Base-by-base conservation (phyloP, 2,797 vertebrate genomes). In the Poecilia wingei region DNA sequence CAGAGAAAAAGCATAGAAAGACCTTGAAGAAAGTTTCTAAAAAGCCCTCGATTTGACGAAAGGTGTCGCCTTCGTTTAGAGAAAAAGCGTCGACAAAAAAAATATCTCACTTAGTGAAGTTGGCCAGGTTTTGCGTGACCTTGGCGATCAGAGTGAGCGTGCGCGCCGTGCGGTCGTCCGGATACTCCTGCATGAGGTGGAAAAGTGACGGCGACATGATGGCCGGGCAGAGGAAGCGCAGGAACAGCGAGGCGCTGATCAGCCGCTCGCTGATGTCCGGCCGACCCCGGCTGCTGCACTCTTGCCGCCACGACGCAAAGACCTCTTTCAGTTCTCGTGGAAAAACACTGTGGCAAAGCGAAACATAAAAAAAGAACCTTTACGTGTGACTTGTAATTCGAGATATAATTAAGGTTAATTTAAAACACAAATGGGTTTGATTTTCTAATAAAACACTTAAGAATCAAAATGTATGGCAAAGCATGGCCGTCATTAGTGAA, bases 131-230 rank as follows among this genome's bases (percentile, higher is more conserved):
- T 92, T 99, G 98, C 0, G 98, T 99, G 86, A 99, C 98, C 95
- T 99, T 99, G 90, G 98, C 98, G 0, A 99, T 99, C 89, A 99
- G 97, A 1, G 98, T 99, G 87, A 99, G 95, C 0, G 98, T 99
- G 51, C 98, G 98, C 0, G 98, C 98, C 0, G 98, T 99, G 91
- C 98, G 97, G 95, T 99, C 98, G 0, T 99, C 98, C 0, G 98
- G 98, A 85, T 99, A 99, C 88, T 99, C 98, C 94, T 99, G 98
- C 78, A 98, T 98, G 83, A 99, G 93, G 80, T 96, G 97, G 95
- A 99, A 99, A 76, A 99, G 97, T 0, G 98, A 99, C 0, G 98
- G 98, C 0, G 98, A 99, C 98, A 99, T 99, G 96, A 99, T 97
- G 92, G 98, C 98, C 0, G 98, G 98, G 82, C 98, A 99, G 80